These are phyloP conservation scores for Corbicula japonica DNA, from an alignment of 2,888 invertebrate species.

Conservation along the genomic window DNA sequence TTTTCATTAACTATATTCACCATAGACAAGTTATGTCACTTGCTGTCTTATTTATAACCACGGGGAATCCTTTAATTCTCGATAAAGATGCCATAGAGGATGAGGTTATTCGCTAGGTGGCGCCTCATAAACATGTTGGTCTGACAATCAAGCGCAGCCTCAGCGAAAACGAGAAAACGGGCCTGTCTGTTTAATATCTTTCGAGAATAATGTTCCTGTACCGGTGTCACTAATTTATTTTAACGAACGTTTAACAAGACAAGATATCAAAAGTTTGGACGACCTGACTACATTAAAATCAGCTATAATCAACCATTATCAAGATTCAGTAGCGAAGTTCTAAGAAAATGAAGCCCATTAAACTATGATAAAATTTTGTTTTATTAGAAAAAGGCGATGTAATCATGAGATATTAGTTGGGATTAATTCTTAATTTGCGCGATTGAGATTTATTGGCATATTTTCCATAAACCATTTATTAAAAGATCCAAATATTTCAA, in stretches of 20 bases:
- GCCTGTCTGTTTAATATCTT: conserved; percentile 21
- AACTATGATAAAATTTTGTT: too few species aligned
- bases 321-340: too few species aligned
- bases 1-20: conserved; percentile 26
- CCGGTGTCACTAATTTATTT: conserved; percentile 15
- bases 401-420: too few species aligned
- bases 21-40: conserved; percentile 27
- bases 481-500: too few species aligned
- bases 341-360: too few species aligned
- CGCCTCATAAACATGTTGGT: conserved; percentile 51
- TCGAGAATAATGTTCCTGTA: background rate
- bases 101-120: conserved; percentile 32
- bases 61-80: conserved; percentile 30
- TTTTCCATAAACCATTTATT: too few species aligned
- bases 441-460: too few species aligned
- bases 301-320: too few species aligned
- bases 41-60: conserved; percentile 40
- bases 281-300: too few species aligned
- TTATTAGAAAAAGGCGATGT: too few species aligned
- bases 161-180: conserved; percentile 13
- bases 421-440: too few species aligned
- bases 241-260: background rate
- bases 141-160: conserved; percentile 37
- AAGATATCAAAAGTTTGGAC: too few species aligned
- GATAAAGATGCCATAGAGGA: conserved; percentile 27